A percentile compares a stretch with the other conserved stretches of the same genome.
Conservation (phyloP, 1,140 invertebrate species). For the Galendromus occidentalis region DNA sequence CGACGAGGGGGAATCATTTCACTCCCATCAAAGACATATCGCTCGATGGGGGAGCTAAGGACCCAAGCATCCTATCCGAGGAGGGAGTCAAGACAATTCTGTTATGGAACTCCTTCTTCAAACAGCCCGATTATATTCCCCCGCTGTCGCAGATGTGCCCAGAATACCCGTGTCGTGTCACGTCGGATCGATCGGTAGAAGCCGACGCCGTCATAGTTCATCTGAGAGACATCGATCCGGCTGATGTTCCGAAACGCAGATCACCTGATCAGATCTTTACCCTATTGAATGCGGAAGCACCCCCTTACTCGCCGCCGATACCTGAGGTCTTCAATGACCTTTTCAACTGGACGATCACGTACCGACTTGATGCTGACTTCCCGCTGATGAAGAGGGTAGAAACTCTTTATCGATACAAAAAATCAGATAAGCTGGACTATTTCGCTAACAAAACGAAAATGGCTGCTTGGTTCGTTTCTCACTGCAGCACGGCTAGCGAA, state of each 20-base stretch:
- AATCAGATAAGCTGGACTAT: neutral
- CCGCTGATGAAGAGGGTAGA: conserved; percentile 14
- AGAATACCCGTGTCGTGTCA: conserved; percentile 19
- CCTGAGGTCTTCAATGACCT: conserved; percentile 15
- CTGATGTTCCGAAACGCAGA: conserved; percentile 15
- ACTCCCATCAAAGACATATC: neutral
- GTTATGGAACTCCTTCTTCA: conserved; percentile 15
- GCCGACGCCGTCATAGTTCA: conserved; percentile 21
- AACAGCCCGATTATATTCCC: conserved; percentile 12
- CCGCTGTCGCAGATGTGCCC: conserved; percentile 16
- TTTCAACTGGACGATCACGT: conserved; percentile 19
- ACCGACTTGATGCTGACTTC: conserved; percentile 19
- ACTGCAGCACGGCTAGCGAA: conserved; percentile 28
- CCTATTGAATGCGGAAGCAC: conserved; percentile 23
- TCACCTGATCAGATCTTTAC: conserved; percentile 19
- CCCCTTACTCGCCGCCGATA: conserved; percentile 14
- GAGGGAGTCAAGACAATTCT: neutral
- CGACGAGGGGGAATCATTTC: neutral
- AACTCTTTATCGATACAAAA: neutral
- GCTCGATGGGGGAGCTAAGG: neutral
- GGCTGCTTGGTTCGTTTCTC: conserved; percentile 31
- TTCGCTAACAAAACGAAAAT: conserved; percentile 25
- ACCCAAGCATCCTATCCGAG: neutral
- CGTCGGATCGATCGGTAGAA: conserved; percentile 17
- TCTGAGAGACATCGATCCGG: conserved; percentile 15